phyloP scores from a whole-genome alignment of 2,113 vertebrate species.

The Fulmarus glacialis region DNA sequence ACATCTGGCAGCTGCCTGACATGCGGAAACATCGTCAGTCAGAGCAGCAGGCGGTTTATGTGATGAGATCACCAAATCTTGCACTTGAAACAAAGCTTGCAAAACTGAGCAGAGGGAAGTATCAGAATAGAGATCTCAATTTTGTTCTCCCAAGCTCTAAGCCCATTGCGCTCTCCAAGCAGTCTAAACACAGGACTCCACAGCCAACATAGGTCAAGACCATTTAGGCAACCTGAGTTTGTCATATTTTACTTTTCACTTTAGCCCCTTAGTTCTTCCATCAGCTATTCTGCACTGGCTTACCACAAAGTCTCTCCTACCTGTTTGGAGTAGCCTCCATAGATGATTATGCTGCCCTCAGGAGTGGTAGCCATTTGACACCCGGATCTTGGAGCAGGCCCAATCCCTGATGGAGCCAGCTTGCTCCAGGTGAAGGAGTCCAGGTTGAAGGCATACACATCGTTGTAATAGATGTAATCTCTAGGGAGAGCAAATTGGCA shows the following conservation, averaged over 20 bases:
- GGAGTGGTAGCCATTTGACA: slow-evolving; percentile 85
- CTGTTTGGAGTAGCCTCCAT: slow-evolving; percentile 95
- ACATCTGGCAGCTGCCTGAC: not conserved
- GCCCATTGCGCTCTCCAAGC: not conserved
- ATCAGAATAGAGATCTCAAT: not conserved
- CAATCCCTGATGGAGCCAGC: slow-evolving; percentile 78
- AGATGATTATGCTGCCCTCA: slow-evolving; percentile 84
- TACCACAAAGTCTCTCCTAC: slow-evolving; percentile 57
- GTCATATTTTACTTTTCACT: not conserved
- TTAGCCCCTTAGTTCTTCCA: not conserved
- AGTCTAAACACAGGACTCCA: not conserved
- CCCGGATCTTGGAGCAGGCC: slow-evolving; percentile 86
- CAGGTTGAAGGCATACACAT: slow-evolving; percentile 88
- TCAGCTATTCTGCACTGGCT: not conserved
- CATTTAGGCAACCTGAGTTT: not conserved
- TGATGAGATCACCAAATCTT: not conserved
- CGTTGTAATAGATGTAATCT: slow-evolving; percentile 95
- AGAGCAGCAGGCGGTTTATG: not conserved
- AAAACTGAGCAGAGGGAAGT: not conserved
- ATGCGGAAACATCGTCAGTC: rapidly evolving
- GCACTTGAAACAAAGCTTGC: not conserved
- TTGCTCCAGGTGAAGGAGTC: slow-evolving; percentile 89
- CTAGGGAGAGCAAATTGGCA: slow-evolving; percentile 59
- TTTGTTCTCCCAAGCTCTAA: not conserved
- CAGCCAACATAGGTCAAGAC: not conserved